Evolutionary conservation across 2,888 invertebrate genomes (phyloP), one percentile per base, ranked within the genome.

Genomic region (Patella caerulea): DNA sequence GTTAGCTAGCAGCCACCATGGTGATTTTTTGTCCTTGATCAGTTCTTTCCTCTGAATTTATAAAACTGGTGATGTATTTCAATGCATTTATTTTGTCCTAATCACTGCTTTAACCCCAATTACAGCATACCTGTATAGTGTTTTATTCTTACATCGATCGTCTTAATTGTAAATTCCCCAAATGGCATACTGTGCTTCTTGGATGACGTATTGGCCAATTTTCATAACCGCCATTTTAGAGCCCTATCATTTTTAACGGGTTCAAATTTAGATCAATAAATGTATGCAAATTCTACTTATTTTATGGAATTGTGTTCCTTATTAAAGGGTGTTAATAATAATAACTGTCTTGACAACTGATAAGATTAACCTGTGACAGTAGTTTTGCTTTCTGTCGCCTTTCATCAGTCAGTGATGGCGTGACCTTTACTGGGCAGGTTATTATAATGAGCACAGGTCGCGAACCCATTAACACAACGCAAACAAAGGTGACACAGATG

Each of bases 201-300:
- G 34, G 72, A 79, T 81, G 81, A 77, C 81, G 79, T 79, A 79
- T 78, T 76, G 79, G 73, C 76, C 82, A 79, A 77, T 82, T 76
- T 78, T 80, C 81, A 81, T 81, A 79, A 78, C 79, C 80, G 83
- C 83, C 83, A 83, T 83, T 82, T 83, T 82, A 79, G 78, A 75
- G 71, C 78, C 78, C 76, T 65, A 78, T 76, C 73, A 65, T 75
- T 75, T 77, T n/a, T 71, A 73, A 80, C 73, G 45, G 45, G 45
- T 45, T 45, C 45, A 45, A 45, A 9, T 45, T 45, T 45, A 45
- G 45, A 45, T 45, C 45, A 45, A 45, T 45, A 45, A 7, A 45
- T 45, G 45, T 45, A 45, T 45, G 45, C 9, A 45, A 45, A 9
- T 45, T 45, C 45, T 45, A 45, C 45, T 45, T 45, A 45, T 45